Conservation (phyloP, 1,140 invertebrate genomes). For the Drosophila pruinosa region DNA sequence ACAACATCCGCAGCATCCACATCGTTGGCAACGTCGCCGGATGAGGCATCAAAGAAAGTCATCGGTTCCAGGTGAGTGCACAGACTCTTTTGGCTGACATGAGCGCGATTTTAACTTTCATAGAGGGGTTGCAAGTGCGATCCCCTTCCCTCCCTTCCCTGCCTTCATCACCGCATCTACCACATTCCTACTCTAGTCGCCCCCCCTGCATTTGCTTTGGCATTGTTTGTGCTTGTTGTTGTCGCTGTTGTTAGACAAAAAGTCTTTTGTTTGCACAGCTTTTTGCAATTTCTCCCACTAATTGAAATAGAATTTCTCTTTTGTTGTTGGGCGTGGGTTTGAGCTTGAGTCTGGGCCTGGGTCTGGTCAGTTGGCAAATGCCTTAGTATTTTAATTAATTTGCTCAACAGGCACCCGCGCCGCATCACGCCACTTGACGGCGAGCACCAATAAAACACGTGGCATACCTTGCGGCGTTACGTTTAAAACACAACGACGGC, state of each 20-base stretch:
- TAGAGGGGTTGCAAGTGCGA: neutral
- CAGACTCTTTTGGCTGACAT: conserved; percentile 33
- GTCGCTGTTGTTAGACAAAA: conserved; percentile 53
- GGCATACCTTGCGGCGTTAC: conserved; percentile 64
- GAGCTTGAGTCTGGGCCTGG: neutral
- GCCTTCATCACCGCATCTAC: neutral
- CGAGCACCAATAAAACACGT: conserved; percentile 27
- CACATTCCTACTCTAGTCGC: neutral
- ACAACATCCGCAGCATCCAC: neutral
- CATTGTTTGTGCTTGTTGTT: conserved; percentile 54
- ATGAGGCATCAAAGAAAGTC: conserved; percentile 75
- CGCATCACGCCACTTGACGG: conserved; percentile 25
- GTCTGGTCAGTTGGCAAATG: conserved; percentile 51
- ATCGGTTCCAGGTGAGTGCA: conserved; percentile 81
- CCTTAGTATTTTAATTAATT: conserved; percentile 79
- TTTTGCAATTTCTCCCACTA: conserved; percentile 80
- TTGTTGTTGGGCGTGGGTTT: conserved; percentile 33
- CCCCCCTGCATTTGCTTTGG: neutral
- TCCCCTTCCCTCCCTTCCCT: neutral
- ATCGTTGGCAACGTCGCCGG: conserved; percentile 1
- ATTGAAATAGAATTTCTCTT: conserved; percentile 78
- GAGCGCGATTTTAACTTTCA: conserved; percentile 30
- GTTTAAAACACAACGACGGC: conserved; percentile 13
- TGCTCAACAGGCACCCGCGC: conserved; percentile 55
- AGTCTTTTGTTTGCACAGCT: conserved; percentile 74